Evolutionary conservation across 92 coral and sea anemone genomes (phyloP).

Genomic region (Heteractis magnifica): DNA sequence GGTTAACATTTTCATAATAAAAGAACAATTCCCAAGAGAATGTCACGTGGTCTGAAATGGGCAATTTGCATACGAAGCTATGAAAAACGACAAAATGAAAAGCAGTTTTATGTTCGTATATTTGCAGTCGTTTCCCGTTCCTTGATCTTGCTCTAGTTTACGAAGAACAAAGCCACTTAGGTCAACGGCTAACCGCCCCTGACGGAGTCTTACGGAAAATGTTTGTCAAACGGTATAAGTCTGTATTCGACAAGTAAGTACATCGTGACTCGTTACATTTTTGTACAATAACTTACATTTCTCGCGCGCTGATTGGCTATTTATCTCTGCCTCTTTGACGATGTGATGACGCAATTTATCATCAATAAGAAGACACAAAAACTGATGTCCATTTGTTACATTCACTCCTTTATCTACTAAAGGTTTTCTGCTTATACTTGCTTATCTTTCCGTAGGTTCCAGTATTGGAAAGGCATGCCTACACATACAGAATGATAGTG

Average conservation of each 20-base stretch:
- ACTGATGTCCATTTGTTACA: no score
- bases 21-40: no score
- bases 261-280: no score
- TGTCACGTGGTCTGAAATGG: no score
- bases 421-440: neutral
- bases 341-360: no score
- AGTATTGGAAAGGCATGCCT: slow-evolving; percentile 88
- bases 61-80: no score
- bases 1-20: no score
- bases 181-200: slow-evolving; percentile 46
- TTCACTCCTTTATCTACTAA: neutral
- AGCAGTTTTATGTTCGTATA: no score
- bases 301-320: neutral
- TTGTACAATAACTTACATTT: neutral
- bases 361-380: no score
- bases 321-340: neutral
- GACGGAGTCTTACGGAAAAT: slow-evolving; percentile 59
- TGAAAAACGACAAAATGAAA: neutral
- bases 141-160: slow-evolving; percentile 65
- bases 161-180: slow-evolving; percentile 43
- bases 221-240: slow-evolving; percentile 80
- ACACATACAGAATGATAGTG: slow-evolving; percentile 27
- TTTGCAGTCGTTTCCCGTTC: slow-evolving; percentile 58
- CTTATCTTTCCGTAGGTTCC: slow-evolving; percentile 55
- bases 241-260: slow-evolving; percentile 90